Percentiles rank a stretch among this genome's conserved stretches.
Evolutionary conservation across 2,888 invertebrate genomes (phyloP).

Genomic region (Erannis defoliaria): DNA sequence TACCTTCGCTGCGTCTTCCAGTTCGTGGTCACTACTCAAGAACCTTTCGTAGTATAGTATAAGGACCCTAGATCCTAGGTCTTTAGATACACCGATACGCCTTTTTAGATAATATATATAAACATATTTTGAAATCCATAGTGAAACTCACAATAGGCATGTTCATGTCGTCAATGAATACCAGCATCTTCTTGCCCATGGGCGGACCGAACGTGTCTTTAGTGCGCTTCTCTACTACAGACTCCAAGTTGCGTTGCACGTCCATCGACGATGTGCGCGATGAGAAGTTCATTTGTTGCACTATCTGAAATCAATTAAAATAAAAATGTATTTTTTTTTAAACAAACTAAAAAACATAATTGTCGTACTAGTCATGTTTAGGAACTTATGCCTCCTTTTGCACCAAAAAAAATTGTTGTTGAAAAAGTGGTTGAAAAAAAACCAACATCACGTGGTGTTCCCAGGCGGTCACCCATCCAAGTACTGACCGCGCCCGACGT

Average conservation of each 20-base stretch:
- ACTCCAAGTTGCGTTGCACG: constrained; percentile 95
- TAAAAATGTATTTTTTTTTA: background rate
- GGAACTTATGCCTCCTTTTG: too few species aligned
- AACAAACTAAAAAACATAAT: background rate
- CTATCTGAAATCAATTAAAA: constrained; percentile 79
- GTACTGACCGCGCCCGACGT: constrained; percentile 80
- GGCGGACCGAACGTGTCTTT: constrained; percentile 97
- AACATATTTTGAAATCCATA: too few species aligned
- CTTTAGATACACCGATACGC: too few species aligned
- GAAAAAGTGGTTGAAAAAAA: too few species aligned
- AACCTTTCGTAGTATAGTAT: too few species aligned
- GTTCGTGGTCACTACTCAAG: too few species aligned
- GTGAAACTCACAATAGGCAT: constrained; percentile 89
- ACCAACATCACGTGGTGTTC: constrained; percentile 66
- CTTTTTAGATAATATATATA: too few species aligned
- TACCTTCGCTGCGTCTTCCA: too few species aligned
- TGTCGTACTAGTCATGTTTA: too few species aligned
- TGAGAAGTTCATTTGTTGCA: constrained; percentile 96
- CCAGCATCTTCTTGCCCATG: constrained; percentile 94
- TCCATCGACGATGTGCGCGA: constrained; percentile 96
- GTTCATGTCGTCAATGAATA: constrained; percentile 98
- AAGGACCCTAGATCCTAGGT: too few species aligned
- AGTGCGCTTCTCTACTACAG: constrained; percentile 95
- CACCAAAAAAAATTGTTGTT: too few species aligned
- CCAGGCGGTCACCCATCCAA: constrained; percentile 70